Percentiles rank a stretch among this genome's conserved stretches.
Conservation (phyloP, 1,140 invertebrate species). For the Drosophila sechellia region DNA sequence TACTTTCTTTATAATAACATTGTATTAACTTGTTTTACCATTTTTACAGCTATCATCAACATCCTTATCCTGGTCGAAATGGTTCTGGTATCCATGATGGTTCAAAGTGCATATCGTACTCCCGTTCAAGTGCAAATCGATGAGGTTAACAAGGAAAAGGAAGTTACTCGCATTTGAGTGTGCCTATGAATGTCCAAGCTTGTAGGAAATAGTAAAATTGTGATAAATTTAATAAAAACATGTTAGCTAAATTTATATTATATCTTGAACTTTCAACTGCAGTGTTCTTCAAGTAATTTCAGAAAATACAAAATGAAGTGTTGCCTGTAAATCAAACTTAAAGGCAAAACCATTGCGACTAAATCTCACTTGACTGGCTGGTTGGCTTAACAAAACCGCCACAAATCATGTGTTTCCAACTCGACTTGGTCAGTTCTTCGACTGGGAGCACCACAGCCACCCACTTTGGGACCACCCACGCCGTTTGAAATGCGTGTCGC, state of each 20-base stretch:
- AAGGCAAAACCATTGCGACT: conserved; percentile 7
- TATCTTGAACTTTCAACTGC: not conserved
- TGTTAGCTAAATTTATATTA: conserved; percentile 26
- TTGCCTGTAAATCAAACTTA: conserved; percentile 30
- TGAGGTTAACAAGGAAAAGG: conserved; percentile 45
- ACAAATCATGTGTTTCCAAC: conserved; percentile 59
- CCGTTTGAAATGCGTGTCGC: conserved; percentile 54
- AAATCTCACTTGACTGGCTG: conserved; percentile 56
- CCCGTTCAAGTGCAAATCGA: conserved; percentile 71
- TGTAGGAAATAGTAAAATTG: conserved; percentile 57
- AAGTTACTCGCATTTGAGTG: conserved; percentile 25
- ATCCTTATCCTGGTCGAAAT: conserved; percentile 78
- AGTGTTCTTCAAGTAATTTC: not conserved
- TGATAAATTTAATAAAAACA: conserved; percentile 75
- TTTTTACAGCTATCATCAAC: conserved; percentile 71
- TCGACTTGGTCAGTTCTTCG: conserved; percentile 5
- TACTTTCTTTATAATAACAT: too few species aligned
- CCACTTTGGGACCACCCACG: not conserved
- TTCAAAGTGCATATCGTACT: conserved; percentile 70
- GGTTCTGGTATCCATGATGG: conserved; percentile 78
- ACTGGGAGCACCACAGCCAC: not conserved
- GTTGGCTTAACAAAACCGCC: conserved; percentile 50
- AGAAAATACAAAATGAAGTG: not conserved
- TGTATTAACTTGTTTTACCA: not conserved
- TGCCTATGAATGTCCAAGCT: not conserved